Conservation (phyloP, 1,140 invertebrate genomes). For the Panagrolaimus sp. region DNA sequence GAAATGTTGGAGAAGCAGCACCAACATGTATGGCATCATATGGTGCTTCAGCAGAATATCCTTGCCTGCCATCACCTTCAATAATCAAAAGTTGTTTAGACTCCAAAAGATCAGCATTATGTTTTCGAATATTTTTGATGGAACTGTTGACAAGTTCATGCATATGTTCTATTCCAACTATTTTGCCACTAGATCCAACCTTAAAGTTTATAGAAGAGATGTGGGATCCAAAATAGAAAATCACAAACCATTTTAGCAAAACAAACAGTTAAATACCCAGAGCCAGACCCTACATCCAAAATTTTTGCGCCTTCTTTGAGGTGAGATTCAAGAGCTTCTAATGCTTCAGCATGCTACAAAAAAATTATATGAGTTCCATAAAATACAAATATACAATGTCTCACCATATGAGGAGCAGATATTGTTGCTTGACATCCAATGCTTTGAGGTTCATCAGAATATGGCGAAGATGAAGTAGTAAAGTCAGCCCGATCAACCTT, state of each 20-base stretch:
- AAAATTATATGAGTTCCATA: background rate
- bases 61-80: constrained; percentile 78
- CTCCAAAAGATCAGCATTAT: constrained; percentile 68
- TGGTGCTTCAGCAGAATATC: constrained; percentile 69
- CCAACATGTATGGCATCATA: constrained; percentile 91
- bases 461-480: constrained; percentile 67
- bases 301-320: constrained; percentile 67
- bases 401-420: constrained; percentile 93
- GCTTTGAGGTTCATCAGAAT: constrained; percentile 76
- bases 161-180: constrained; percentile 87
- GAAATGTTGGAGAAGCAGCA: constrained; percentile 74
- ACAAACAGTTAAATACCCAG: constrained; percentile 86
- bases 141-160: constrained; percentile 73
- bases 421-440: constrained; percentile 76
- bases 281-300: constrained; percentile 89
- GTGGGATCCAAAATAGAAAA: too few species aligned
- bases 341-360: constrained; percentile 76
- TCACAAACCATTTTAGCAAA: constrained; percentile 85
- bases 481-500: constrained; percentile 75
- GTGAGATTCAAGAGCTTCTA: constrained; percentile 73
- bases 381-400: constrained; percentile 18
- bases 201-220: background rate
- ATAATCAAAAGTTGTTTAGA: constrained; percentile 65
- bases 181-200: constrained; percentile 70
- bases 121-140: constrained; percentile 71